A percentile compares a stretch with the other conserved stretches of the same genome.
Evolutionary conservation across 2,888 invertebrate species (phyloP).

Genomic region (Nudaria mundana): DNA sequence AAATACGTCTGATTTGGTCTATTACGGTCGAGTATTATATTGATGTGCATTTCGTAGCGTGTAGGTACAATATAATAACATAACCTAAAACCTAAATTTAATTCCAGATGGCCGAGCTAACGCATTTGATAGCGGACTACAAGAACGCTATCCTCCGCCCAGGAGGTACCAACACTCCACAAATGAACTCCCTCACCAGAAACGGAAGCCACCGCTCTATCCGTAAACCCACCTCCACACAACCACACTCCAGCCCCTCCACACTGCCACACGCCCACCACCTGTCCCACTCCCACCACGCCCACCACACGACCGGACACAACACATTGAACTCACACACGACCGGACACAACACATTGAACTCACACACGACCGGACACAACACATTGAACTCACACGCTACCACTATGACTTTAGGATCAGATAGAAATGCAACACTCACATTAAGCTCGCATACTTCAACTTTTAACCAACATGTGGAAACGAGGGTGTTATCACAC

Average conservation of each 20-base stretch:
- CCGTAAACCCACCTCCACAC: constrained; percentile 58
- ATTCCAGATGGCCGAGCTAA: constrained; percentile 92
- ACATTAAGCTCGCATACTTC: constrained; percentile 68
- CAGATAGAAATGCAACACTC: constrained; percentile 61
- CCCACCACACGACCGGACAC: constrained; percentile 71
- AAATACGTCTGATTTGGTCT: too few species aligned
- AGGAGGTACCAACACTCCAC: constrained; percentile 88
- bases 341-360: constrained; percentile 80
- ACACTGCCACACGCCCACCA: constrained; percentile 62
- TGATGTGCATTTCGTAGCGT: too few species aligned
- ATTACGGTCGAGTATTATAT: too few species aligned
- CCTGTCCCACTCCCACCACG: constrained; percentile 46
- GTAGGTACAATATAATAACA: too few species aligned
- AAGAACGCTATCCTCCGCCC: constrained; percentile 93
- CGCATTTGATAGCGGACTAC: constrained; percentile 95
- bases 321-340: constrained; percentile 83
- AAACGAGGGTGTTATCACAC: constrained; percentile 58
- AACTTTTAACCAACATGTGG: constrained; percentile 52
- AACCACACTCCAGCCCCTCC: constrained; percentile 70
- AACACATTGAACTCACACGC: constrained; percentile 83
- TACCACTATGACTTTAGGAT: constrained; percentile 66
- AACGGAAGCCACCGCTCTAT: constrained; percentile 85
- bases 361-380: constrained; percentile 81
- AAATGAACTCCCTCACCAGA: constrained; percentile 88
- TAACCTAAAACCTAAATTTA: too few species aligned